Percentiles rank a stretch among this genome's conserved stretches.
These are phyloP conservation scores for Exaiptasia diaphana DNA, from an alignment of 64 coral and sea anemone species.

Conservation along the genomic window DNA sequence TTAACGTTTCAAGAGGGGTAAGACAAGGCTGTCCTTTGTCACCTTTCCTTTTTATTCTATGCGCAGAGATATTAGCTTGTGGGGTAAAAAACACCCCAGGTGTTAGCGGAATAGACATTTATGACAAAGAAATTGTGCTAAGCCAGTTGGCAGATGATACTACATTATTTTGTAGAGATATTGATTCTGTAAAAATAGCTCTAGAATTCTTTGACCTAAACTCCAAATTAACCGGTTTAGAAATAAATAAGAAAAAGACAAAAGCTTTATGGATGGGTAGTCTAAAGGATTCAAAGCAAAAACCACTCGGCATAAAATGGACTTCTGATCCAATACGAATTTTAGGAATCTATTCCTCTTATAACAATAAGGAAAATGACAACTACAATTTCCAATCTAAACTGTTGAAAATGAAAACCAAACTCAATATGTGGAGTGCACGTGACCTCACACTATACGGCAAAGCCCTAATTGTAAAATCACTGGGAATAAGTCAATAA, in stretches of 20 bases:
- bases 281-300: background rate
- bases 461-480: no score
- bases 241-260: slow-evolving; percentile 26
- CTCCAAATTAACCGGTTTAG: background rate
- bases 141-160: slow-evolving; percentile 29
- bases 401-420: no score
- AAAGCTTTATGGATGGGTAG: slow-evolving; percentile 15
- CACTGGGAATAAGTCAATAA: no score
- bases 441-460: no score
- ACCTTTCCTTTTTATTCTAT: slow-evolving; percentile 13
- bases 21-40: slow-evolving; percentile 30
- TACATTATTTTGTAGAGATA: background rate
- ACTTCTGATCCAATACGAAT: background rate
- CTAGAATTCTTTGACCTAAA: background rate
- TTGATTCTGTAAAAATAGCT: background rate
- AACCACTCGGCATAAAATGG: background rate
- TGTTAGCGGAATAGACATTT: background rate
- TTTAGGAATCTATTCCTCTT: background rate
- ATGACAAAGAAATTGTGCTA: background rate
- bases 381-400: no score
- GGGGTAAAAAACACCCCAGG: background rate
- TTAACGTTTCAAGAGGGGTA: background rate
- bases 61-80: background rate
- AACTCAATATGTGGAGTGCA: no score
- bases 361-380: no score